Conservation (phyloP, 2,888 invertebrate genomes). For the Halictus quadricinctus region DNA sequence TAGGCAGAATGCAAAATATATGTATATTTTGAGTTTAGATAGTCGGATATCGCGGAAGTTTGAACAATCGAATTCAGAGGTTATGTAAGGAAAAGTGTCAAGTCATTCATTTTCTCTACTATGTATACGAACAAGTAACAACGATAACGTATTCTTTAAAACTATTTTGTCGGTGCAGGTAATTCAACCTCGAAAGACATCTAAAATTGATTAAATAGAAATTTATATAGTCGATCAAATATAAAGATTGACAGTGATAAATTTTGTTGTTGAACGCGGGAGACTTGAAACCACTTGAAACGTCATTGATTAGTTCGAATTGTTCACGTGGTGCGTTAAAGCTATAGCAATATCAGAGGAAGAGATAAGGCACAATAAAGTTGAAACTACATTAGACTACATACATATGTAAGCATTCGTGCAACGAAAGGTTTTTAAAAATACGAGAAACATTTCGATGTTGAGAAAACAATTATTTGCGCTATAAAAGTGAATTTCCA, state of each 20-base stretch:
- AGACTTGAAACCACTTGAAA: conserved; percentile 10
- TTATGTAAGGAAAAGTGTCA: conserved; percentile 4
- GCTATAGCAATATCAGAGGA: background rate
- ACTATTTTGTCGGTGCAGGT: background rate
- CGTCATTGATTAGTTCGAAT: conserved; percentile 16
- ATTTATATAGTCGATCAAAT: background rate
- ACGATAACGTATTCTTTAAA: background rate
- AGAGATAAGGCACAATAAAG: conserved; percentile 27
- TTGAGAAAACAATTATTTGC: background rate
- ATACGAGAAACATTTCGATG: background rate
- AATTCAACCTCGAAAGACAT: background rate
- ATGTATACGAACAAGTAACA: background rate
- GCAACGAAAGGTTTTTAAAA: background rate
- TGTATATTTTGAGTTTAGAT: background rate
- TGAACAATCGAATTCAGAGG: background rate
- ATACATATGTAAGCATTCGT: background rate
- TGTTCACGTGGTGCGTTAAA: conserved; percentile 30
- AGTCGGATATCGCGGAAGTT: background rate
- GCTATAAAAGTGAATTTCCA: background rate
- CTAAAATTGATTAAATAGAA: background rate
- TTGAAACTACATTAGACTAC: background rate
- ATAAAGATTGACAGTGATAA: background rate
- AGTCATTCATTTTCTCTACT: background rate
- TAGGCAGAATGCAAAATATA: background rate
- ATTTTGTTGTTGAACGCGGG: background rate